Evolutionary conservation across 2,797 vertebrate species (phyloP), one percentile per base, ranked within the genome.

Genomic region (Strix occidentalis): DNA sequence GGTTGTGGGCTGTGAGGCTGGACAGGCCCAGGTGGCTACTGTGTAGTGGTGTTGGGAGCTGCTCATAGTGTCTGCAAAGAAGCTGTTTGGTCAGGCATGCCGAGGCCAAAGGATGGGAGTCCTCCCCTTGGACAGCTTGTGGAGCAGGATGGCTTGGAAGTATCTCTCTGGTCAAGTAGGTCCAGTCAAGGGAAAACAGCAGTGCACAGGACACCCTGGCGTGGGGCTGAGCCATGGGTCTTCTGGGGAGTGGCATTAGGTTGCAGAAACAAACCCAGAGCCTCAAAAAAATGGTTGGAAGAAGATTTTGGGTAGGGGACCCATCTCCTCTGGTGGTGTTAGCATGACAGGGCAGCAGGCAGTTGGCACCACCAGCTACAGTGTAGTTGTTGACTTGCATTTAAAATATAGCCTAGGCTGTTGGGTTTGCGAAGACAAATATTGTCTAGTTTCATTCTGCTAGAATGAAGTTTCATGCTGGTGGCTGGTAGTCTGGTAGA

Each of bases 221-320:
- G 37, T 35, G 23, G 45, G 69, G 19, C 39, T 48, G n/a, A 46
- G 39, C 13, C 6, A 6, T 0, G 0, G 17, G 15, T 46, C 39
- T 74, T 50, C 51, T 65, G 46, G 31, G 13, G 33, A 51, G 50
- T 51, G 16, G 17, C 13, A 74, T 68, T 41, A 76, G 12, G 33
- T 19, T 68, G 43, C 35, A 61, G 68, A 84, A 83, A 43, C 9
- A 69, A 79, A 43, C 23, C 18, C 23, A 43, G 23, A 83, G 33
- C 48, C 65, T 78, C 1, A 2, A 21, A 31, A n/a, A 35, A 53
- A 26, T 6, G 23, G 19, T 64, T n/a, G 79, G 78, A 68, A 69
- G 56, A n/a, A 90, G 56, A n/a, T 87, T 64, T 84, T 48, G 57
- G 45, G 16, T 37, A 57, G 72, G 26, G 14, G 26, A 53, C 12